Evolutionary conservation across 2,888 invertebrate genomes (phyloP), one percentile per base, ranked within the genome.

Genomic region (Nephrocerus scutellatus): DNA sequence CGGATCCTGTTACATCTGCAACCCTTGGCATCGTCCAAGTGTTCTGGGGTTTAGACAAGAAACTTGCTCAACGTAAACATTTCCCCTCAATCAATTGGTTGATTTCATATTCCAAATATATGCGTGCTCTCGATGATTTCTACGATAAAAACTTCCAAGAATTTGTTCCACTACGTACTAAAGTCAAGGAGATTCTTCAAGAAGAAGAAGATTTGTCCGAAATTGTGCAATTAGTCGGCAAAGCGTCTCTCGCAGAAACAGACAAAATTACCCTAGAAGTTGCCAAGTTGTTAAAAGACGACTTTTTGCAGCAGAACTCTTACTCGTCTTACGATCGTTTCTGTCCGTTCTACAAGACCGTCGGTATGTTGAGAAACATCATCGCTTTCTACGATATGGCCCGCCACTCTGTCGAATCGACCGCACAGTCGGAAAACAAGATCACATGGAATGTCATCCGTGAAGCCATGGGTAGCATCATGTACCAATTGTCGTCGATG

Each of bases 71-170:
- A 74, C 80, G 98, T 55, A 98, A 98, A 70, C 98, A 98, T 74
- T 98, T 98, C 80, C 98, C 98, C 44, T 95, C 96, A 54, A 93
- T 98, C 74, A 99, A 98, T 74, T 99, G 98, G 98, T 83, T 98
- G 58, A 97, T 98, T 71, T 96, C 95, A 2, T 91, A 91, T 80
- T 92, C 92, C 70, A 99, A 99, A 76, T 99, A 99, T 74, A 88
- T 90, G 76, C 83, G 96, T 48, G 93, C 97, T 36, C 75, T 99
- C 58, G 98, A 99, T 61, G 98, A 99, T 66, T 98, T 92, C 76
- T 99, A 99, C 64, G 98, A 99, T 70, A 96, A 96, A 74, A 90
- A 91, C 75, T 95, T 88, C 76, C 76, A 80, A 6, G 98, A 99
- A 65, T 99, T 99, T 71, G 92, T 97, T 37, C 84, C 96, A 9